These are phyloP conservation scores for Aphelocoma coerulescens DNA, from an alignment of 2,113 vertebrate species.

Conservation along the genomic window DNA sequence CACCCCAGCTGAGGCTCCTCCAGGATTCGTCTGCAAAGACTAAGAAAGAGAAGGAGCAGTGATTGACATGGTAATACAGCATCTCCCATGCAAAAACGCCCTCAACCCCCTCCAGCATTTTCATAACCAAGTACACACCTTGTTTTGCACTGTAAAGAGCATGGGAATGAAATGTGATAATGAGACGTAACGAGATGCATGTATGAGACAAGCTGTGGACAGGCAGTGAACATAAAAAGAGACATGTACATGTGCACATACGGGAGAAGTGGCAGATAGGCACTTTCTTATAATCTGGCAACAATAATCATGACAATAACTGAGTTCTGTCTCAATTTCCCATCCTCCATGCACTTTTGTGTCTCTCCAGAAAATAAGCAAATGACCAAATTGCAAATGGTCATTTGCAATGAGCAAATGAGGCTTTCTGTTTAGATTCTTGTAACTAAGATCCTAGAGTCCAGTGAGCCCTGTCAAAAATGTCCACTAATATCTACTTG, in stretches of 20 bases:
- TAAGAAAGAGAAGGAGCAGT: not conserved
- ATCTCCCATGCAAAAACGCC: constrained; percentile 2
- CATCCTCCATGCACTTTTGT: not conserved
- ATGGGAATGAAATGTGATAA: constrained; percentile 27
- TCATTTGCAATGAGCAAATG: not conserved
- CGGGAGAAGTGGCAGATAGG: not conserved
- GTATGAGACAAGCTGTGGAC: constrained; percentile 39
- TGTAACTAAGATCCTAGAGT: not conserved
- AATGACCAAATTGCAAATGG: not conserved
- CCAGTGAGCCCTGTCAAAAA: not conserved
- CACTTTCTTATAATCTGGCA: not conserved
- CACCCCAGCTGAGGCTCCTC: not conserved
- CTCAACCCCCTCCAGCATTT: constrained; percentile 4
- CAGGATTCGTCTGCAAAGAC: not conserved
- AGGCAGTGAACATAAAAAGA: constrained; percentile 25
- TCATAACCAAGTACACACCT: constrained; percentile 24
- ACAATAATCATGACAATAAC: not conserved
- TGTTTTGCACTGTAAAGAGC: constrained; percentile 44
- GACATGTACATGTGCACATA: not conserved
- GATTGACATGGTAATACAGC: not conserved
- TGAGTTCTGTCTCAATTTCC: not conserved
- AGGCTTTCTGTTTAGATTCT: not conserved
- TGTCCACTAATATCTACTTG: not conserved
- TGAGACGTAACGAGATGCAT: not conserved
- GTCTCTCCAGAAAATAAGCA: not conserved